Base-by-base conservation (phyloP, 2,888 invertebrate genomes). In the Habroteleia sp. region DNA sequence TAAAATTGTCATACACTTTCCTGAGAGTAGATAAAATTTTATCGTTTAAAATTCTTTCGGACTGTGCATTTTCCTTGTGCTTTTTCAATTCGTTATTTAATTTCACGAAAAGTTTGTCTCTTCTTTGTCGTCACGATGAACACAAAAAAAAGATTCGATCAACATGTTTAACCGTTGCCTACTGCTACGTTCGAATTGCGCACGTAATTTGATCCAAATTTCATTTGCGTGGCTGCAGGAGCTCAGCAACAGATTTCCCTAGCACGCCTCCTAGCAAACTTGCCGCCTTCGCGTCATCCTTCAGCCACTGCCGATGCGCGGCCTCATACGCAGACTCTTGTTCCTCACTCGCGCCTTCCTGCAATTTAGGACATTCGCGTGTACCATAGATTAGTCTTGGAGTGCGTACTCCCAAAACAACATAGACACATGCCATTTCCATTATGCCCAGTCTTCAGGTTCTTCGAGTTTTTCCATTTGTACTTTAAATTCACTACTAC, bases 351-450 rank as follows among this genome's bases (percentile, higher is more conserved):
- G n/a, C n/a, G n/a, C n/a, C n/a, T n/a, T n/a, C n/a, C n/a, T n/a
- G n/a, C n/a, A n/a, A n/a, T n/a, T n/a, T n/a, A n/a, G n/a, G n/a
- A n/a, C n/a, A 20, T 4, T 20, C 4, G 2, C 20, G 20, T 4
- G 20, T 20, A 31, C 54, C 58, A 7, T 71, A 8, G 0, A 60
- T 13, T 1, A 75, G 4, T 6, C 17, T 37, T 39, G 27, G 3
- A 71, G 31, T 25, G 23, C 60, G 10, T 60, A 50, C 44, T 63
- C 42, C n/a, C 69, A 58, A 3, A 71, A 60, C 17, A 71, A 4
- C 52, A 71, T 56, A 1, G 31, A 48, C 31, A 75, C 50, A 10
- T 75, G 69, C 58, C 63, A 65, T 5, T 75, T 75, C 58, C 69
- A 75, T 6, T 75, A 52, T 7, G 75, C 58, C 69, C 65, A 75